These are phyloP conservation scores for Dicyrtoma fusca DNA, from an alignment of 2,888 invertebrate species.

Conservation along the genomic window DNA sequence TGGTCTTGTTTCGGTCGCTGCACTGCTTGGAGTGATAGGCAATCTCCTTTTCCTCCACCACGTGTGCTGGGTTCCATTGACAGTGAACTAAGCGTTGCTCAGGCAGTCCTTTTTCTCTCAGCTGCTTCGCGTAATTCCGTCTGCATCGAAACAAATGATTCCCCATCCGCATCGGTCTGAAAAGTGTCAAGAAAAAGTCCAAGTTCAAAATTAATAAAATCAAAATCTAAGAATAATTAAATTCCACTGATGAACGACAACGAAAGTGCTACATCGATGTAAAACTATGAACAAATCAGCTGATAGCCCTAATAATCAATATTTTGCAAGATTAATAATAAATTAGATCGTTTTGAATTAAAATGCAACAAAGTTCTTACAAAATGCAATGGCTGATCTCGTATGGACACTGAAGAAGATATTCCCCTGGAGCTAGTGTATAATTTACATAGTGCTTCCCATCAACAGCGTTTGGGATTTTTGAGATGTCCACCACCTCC, in stretches of 20 bases:
- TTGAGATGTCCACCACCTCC: not conserved
- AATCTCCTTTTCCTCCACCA: not conserved
- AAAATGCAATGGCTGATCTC: not conserved
- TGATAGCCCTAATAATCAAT: too few species aligned
- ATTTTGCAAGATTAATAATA: not conserved
- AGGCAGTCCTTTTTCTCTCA: not conserved
- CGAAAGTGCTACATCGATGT: too few species aligned
- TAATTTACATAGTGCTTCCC: not conserved
- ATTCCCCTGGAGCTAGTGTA: not conserved
- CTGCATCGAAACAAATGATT: not conserved
- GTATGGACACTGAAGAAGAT: constrained; percentile 1
- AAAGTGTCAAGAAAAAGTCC: not conserved
- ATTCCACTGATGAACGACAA: not conserved
- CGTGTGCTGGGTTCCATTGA: not conserved
- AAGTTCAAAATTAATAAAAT: too few species aligned
- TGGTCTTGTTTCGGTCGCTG: not conserved
- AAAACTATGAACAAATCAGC: too few species aligned
- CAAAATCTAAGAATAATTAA: not conserved
- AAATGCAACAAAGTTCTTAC: not conserved
- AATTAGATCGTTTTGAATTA: not conserved
- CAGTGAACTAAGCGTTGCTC: not conserved
- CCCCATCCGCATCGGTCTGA: not conserved
- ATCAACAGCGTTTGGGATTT: not conserved
- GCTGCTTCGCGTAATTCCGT: not conserved
- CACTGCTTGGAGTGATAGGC: not conserved